phyloP scores from a whole-genome alignment of 2,797 vertebrate genomes.

The Gorsachius magnificus region DNA sequence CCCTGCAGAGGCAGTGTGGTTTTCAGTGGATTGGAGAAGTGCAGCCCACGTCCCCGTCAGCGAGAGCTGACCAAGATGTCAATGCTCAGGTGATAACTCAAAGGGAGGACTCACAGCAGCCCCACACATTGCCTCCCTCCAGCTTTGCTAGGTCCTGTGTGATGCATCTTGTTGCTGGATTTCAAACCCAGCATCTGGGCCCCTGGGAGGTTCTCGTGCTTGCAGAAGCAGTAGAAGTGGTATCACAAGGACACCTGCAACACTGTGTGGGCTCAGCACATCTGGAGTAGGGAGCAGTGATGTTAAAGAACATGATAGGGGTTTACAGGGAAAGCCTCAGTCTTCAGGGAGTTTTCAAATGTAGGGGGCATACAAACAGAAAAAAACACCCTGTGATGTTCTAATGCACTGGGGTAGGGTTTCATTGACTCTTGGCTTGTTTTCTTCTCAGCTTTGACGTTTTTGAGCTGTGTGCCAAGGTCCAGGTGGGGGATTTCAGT shows the following conservation, averaged over 20 bases:
- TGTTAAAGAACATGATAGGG: background rate
- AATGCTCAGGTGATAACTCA: background rate
- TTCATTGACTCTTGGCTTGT: background rate
- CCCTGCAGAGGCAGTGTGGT: background rate
- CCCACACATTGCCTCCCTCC: background rate
- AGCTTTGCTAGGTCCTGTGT: background rate
- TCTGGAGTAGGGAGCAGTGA: background rate
- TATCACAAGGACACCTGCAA: background rate
- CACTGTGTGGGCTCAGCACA: fast-evolving
- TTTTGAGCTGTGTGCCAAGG: background rate
- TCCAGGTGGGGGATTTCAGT: background rate
- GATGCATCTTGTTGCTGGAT: background rate
- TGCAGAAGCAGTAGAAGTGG: background rate
- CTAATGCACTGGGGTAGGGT: background rate
- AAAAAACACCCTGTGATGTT: background rate
- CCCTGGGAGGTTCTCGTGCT: background rate
- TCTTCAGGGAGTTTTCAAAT: background rate
- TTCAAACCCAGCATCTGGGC: background rate
- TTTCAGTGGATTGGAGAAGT: background rate
- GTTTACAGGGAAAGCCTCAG: background rate
- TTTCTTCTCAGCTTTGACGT: background rate
- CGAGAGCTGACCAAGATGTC: background rate
- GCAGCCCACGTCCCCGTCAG: background rate
- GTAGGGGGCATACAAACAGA: background rate
- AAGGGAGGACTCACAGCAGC: background rate